phyloP scores from a whole-genome alignment of 1,140 invertebrate species.

The Drosophila triauraria region DNA sequence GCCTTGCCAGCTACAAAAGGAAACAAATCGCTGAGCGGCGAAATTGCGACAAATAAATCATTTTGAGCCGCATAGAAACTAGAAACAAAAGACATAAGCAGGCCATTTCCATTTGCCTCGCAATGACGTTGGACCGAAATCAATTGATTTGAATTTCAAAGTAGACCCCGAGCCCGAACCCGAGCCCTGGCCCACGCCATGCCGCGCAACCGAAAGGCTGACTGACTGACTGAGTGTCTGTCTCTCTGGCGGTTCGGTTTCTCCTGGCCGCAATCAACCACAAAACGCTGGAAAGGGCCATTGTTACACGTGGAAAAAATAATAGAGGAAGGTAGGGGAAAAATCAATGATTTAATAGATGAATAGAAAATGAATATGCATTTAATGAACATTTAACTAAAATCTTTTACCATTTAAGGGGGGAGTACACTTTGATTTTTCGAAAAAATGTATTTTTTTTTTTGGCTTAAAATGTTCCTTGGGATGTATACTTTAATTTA shows the following conservation, averaged over 20 bases:
- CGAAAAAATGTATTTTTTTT: too few relatives aligned
- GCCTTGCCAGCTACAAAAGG: constrained; percentile 19
- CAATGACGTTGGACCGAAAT: constrained; percentile 78
- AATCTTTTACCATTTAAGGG: too few relatives aligned
- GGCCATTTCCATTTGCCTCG: constrained; percentile 79
- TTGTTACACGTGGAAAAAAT: constrained; percentile 17
- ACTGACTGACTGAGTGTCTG: constrained; percentile 11
- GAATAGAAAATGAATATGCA: too few relatives aligned
- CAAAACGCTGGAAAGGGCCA: constrained; percentile 31
- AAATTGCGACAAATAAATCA: constrained; percentile 84
- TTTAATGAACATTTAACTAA: too few relatives aligned
- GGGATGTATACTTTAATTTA: too few relatives aligned
- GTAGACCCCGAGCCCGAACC: constrained; percentile 14
- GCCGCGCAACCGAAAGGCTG: constrained; percentile 3
- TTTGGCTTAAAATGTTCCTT: too few relatives aligned
- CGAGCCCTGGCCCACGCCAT: neutral
- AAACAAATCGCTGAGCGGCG: constrained; percentile 78
- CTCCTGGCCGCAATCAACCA: constrained; percentile 56
- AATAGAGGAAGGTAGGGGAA: too few relatives aligned
- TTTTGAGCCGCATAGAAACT: constrained; percentile 74
- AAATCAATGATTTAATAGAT: neutral
- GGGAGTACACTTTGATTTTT: too few relatives aligned
- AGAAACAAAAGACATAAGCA: constrained; percentile 82
- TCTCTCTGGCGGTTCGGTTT: constrained; percentile 13
- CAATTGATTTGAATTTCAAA: constrained; percentile 84